These are phyloP conservation scores for Steinernema hermaphroditum DNA, from an alignment of 2,888 invertebrate species.

Conservation along the genomic window DNA sequence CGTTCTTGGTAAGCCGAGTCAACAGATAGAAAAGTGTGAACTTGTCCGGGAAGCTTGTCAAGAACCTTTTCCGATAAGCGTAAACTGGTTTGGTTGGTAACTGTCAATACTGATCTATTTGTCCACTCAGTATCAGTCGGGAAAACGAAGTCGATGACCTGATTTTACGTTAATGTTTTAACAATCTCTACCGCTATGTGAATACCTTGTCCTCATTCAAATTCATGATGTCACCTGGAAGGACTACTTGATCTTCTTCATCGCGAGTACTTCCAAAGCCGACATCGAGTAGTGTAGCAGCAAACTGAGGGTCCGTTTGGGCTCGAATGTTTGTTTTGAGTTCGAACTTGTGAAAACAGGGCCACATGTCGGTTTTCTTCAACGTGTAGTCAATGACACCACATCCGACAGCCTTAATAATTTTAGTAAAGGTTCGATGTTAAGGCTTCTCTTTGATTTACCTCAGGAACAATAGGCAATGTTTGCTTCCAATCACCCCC, in stretches of 20 bases:
- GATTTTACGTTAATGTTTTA: too few species aligned
- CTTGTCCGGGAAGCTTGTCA: too few species aligned
- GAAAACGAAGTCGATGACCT: background rate
- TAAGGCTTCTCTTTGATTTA: too few species aligned
- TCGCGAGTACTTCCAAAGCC: background rate
- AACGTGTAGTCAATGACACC: background rate
- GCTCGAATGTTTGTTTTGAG: background rate
- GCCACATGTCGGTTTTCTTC: background rate
- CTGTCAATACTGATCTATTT: background rate
- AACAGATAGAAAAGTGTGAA: too few species aligned
- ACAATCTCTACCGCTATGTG: too few species aligned
- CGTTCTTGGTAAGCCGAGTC: too few species aligned
- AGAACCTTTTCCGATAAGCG: too few species aligned
- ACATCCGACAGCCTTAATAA: too few species aligned
- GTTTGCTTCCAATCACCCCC: constrained; percentile 10
- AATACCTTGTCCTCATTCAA: background rate
- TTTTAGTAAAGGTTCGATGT: too few species aligned
- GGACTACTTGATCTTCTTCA: background rate
- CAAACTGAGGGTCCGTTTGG: background rate
- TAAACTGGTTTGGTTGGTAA: background rate
- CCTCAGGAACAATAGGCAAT: background rate
- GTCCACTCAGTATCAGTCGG: background rate
- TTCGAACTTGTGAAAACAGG: background rate
- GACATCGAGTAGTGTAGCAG: background rate
- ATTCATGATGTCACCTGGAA: background rate